A percentile compares a stretch with the other conserved stretches of the same genome.
These are phyloP conservation scores for Drosophila bipectinata DNA, from an alignment of 1,140 invertebrate genomes.

Conservation along the genomic window DNA sequence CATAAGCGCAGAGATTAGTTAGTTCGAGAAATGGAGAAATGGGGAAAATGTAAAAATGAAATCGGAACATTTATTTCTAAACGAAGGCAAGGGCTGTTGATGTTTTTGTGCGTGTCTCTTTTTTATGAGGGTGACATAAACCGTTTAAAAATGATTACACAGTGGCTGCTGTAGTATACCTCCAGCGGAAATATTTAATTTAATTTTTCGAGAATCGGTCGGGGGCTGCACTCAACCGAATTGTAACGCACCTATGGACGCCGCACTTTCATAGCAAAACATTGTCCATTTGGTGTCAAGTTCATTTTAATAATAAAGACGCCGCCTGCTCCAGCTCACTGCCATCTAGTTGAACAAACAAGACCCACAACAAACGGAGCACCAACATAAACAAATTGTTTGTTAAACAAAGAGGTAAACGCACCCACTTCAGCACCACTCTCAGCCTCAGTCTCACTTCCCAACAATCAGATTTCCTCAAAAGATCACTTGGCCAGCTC, in stretches of 20 bases:
- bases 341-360: slow-evolving; percentile 37
- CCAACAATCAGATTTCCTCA: slow-evolving; percentile 30
- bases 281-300: slow-evolving; percentile 74
- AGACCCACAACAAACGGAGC: slow-evolving; percentile 10
- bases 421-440: slow-evolving; percentile 6
- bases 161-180: slow-evolving; percentile 8
- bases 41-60: not conserved
- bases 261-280: slow-evolving; percentile 59
- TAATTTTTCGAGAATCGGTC: slow-evolving; percentile 22
- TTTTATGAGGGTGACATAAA: slow-evolving; percentile 58
- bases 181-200: slow-evolving; percentile 66
- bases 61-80: not conserved
- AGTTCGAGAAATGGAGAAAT: slow-evolving; percentile 24
- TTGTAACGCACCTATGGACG: slow-evolving; percentile 44
- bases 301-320: slow-evolving; percentile 73
- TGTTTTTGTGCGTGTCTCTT: slow-evolving; percentile 25
- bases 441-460: not conserved
- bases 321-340: slow-evolving; percentile 26
- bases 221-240: slow-evolving; percentile 40
- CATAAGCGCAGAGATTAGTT: slow-evolving; percentile 43
- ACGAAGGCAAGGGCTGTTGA: slow-evolving; percentile 2
- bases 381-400: slow-evolving; percentile 66
- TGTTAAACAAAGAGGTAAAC: slow-evolving; percentile 70
- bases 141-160: slow-evolving; percentile 36
- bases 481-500: slow-evolving; percentile 30